Evolutionary conservation across 2,113 vertebrate genomes (phyloP).

Genomic region (Dicerorhinus sumatrensis): DNA sequence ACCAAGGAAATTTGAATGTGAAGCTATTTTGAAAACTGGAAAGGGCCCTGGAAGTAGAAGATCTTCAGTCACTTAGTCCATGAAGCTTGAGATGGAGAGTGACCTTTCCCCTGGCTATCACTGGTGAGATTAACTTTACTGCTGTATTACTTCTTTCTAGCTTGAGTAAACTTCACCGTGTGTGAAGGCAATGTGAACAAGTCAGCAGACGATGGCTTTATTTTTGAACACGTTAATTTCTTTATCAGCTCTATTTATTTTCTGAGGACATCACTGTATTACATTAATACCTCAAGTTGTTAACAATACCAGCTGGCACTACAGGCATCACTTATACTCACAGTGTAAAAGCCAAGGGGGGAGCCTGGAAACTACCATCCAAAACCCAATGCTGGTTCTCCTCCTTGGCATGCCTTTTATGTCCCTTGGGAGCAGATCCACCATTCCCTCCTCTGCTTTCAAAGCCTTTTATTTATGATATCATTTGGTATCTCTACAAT

Average conservation of each 20-base stretch:
- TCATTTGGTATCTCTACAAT: background rate
- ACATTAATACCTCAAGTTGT: constrained; percentile 67
- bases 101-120: background rate
- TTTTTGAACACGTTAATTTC: constrained; percentile 76
- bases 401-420: background rate
- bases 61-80: background rate
- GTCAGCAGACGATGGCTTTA: constrained; percentile 69
- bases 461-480: background rate
- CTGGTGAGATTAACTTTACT: background rate
- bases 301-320: constrained; percentile 56
- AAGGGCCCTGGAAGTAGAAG: background rate
- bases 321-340: constrained; percentile 15
- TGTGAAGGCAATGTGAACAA: constrained; percentile 63
- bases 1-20: background rate
- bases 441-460: background rate
- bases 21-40: background rate
- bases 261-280: constrained; percentile 70
- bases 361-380: background rate
- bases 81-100: background rate
- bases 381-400: background rate
- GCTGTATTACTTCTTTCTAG: background rate
- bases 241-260: constrained; percentile 71
- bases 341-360: background rate
- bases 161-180: constrained; percentile 37
- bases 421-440: background rate